These are phyloP conservation scores for Phoebastria nigripes DNA, from an alignment of 2,797 vertebrate species.

Conservation along the genomic window DNA sequence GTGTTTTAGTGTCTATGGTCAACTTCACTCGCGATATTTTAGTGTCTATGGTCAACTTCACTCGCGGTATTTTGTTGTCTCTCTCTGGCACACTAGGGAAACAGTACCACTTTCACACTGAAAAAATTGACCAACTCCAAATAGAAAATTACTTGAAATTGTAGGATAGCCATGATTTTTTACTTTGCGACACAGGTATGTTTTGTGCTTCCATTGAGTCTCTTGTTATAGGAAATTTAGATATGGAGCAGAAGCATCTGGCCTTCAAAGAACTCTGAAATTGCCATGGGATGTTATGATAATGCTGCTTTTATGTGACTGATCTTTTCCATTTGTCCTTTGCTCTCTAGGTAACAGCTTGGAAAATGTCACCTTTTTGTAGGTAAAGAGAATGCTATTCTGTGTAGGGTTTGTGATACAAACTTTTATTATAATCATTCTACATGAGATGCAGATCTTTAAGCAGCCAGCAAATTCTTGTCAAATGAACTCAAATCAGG, in stretches of 20 bases:
- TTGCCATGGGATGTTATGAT: constrained; percentile 67
- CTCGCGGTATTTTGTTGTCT: neutral
- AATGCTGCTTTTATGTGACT: constrained; percentile 58
- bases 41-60: neutral
- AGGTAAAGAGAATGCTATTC: constrained; percentile 39
- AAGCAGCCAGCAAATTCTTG: constrained; percentile 47
- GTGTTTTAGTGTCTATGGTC: neutral
- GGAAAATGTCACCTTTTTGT: constrained; percentile 63
- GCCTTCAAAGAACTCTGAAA: constrained; percentile 62
- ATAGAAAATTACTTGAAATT: constrained; percentile 41
- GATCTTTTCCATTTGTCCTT: constrained; percentile 69
- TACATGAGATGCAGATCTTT: constrained; percentile 41
- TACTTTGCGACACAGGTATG: neutral
- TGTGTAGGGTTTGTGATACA: constrained; percentile 13
- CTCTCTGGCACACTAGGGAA: neutral
- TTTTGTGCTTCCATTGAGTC: constrained; percentile 18
- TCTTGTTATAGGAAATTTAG: constrained; percentile 50
- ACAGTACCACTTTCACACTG: neutral
- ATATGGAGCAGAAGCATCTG: constrained; percentile 54
- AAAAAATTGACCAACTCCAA: constrained; percentile 3
- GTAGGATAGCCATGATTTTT: neutral
- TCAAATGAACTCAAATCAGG: constrained; percentile 54
- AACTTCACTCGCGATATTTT: neutral
- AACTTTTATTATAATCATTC: constrained; percentile 33
- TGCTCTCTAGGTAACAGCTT: constrained; percentile 68